A percentile compares a stretch with the other conserved stretches of the same genome.
Conservation (phyloP, 2,888 invertebrate species). For the Nomada hirtipes region DNA sequence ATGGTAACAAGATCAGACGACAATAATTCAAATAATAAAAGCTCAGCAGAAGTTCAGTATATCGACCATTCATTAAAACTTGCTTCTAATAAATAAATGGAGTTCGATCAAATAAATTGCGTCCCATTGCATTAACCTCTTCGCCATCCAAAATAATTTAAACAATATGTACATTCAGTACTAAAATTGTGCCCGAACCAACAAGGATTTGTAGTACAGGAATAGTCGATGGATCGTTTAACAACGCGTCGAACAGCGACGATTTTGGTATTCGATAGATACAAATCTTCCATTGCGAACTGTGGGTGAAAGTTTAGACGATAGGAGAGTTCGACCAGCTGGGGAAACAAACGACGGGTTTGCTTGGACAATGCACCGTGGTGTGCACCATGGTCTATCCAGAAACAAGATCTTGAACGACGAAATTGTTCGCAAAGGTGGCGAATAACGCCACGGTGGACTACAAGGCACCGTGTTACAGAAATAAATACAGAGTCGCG, state of each 20-base stretch:
- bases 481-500: conserved; percentile 71
- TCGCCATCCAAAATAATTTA: background rate
- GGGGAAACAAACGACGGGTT: conserved; percentile 51
- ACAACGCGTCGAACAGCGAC: background rate
- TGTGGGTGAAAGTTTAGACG: conserved; percentile 26
- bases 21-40: no score
- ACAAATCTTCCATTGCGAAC: conserved; percentile 34
- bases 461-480: conserved; percentile 55
- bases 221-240: conserved; percentile 17
- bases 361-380: conserved; percentile 45
- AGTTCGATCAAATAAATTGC: no score
- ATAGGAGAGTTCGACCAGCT: conserved; percentile 50
- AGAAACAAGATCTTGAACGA: conserved; percentile 19
- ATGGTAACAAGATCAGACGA: no score
- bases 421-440: conserved; percentile 47
- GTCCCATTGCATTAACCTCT: background rate
- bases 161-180: background rate
- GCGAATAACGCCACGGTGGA: conserved; percentile 50
- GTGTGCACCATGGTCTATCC: conserved; percentile 14
- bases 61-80: no score
- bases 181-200: background rate
- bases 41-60: no score
- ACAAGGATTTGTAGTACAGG: background rate
- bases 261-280: conserved; percentile 26
- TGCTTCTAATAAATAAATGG: no score